Evolutionary conservation across 1,140 invertebrate species (phyloP).

Genomic region (Streblospio benedicti): DNA sequence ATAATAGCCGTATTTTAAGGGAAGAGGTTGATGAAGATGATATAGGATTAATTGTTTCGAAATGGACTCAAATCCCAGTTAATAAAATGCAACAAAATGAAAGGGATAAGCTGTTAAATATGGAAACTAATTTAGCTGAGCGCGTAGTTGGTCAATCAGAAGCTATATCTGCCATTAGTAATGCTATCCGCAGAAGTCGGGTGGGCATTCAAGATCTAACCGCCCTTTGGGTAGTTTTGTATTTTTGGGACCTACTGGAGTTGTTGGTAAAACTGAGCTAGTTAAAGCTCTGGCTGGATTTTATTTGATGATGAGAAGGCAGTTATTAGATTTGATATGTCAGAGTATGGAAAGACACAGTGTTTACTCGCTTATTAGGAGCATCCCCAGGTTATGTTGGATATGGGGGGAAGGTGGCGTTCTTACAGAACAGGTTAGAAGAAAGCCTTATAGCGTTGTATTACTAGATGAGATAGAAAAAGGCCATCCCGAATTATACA

Average conservation of each 20-base stretch:
- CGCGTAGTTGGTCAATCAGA: constrained; percentile 3
- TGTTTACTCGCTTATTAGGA: constrained; percentile 7
- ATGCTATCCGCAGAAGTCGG: background rate
- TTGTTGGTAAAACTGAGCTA: constrained; percentile 19
- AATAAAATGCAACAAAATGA: background rate
- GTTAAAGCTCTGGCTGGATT: constrained; percentile 11
- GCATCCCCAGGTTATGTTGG: constrained; percentile 12
- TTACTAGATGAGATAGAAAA: constrained; percentile 13
- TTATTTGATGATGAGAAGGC: constrained; percentile 6
- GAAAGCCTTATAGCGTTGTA: constrained; percentile 10
- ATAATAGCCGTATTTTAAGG: background rate
- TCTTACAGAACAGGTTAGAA: constrained; percentile 6
- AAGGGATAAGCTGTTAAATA: background rate
- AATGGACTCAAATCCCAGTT: background rate
- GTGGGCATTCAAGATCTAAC: constrained; percentile 3
- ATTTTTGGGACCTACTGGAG: constrained; percentile 19
- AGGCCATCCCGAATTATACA: constrained; percentile 12
- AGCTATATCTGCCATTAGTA: background rate
- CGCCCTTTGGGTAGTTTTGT: constrained; percentile 15
- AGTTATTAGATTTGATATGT: constrained; percentile 12
- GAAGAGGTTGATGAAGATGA: background rate
- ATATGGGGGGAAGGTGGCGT: constrained; percentile 11
- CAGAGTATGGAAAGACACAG: constrained; percentile 5
- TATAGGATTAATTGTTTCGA: background rate
- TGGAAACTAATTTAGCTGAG: background rate